A percentile compares a stretch with the other conserved stretches of the same genome.
Evolutionary conservation across 92 coral and sea anemone genomes (phyloP).

Genomic region (Phymanthus crucifer): DNA sequence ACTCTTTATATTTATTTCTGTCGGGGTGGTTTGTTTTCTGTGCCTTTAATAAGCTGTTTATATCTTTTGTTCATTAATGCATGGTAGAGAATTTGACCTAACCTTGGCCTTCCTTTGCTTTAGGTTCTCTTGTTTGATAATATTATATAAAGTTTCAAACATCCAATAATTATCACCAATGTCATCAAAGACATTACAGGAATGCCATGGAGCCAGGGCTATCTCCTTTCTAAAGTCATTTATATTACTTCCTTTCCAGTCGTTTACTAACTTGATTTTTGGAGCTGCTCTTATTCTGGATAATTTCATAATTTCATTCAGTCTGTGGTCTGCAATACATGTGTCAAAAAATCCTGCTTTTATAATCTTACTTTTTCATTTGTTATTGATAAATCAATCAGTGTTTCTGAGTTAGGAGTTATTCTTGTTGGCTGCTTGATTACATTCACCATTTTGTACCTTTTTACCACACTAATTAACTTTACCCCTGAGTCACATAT

Average conservation of each 20-base stretch:
- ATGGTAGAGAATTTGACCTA: constrained; percentile 28
- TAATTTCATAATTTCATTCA: constrained; percentile 23
- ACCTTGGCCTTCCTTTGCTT: constrained; percentile 29
- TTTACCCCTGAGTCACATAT: too few species aligned
- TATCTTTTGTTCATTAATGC: constrained; percentile 43
- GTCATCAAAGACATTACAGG: constrained; percentile 39
- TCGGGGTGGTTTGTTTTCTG: constrained; percentile 32
- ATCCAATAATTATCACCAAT: constrained; percentile 39
- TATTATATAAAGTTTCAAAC: constrained; percentile 23
- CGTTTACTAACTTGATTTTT: constrained; percentile 3
- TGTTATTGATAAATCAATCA: constrained; percentile 35
- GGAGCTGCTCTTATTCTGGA: constrained; percentile 23
- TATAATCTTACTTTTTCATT: constrained; percentile 33
- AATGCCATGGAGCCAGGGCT: constrained; percentile 38
- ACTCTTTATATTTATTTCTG: constrained; percentile 28
- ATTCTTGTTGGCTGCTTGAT: constrained; percentile 42
- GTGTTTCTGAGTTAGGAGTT: constrained; percentile 30
- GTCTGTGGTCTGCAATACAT: constrained; percentile 43
- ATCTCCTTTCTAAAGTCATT: constrained; percentile 12
- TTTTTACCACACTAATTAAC: too few species aligned
- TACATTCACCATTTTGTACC: too few species aligned
- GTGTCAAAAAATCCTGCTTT: constrained; percentile 43
- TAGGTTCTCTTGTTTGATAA: constrained; percentile 10
- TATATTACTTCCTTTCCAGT: constrained; percentile 31
- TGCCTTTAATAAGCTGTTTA: constrained; percentile 34